These are phyloP conservation scores for Apodemia zela DNA, from an alignment of 2,888 invertebrate genomes.

Conservation along the genomic window DNA sequence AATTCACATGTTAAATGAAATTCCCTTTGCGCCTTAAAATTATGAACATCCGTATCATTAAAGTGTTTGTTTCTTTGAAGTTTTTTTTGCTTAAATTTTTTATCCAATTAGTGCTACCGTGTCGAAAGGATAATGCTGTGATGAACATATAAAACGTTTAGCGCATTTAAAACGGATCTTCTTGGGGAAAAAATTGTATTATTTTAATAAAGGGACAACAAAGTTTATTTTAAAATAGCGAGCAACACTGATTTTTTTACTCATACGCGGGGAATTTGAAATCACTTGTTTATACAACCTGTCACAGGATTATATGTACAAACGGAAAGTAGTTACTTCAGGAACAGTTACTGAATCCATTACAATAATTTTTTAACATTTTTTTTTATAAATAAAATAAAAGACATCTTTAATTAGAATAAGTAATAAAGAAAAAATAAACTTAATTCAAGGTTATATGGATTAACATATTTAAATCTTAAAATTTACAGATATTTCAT, in stretches of 20 bases:
- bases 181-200: slow-evolving; percentile 42
- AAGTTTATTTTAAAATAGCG: not conserved
- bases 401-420: too few relatives aligned
- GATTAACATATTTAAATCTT: too few relatives aligned
- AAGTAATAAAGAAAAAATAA: too few relatives aligned
- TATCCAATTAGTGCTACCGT: slow-evolving; percentile 80
- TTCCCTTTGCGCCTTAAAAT: slow-evolving; percentile 72
- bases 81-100: slow-evolving; percentile 67
- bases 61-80: slow-evolving; percentile 74
- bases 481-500: too few relatives aligned
- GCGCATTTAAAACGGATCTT: slow-evolving; percentile 67
- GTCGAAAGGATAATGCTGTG: slow-evolving; percentile 78
- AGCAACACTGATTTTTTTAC: too few relatives aligned
- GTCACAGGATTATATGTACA: too few relatives aligned
- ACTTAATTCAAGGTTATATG: too few relatives aligned
- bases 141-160: slow-evolving; percentile 70
- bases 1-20: slow-evolving; percentile 80
- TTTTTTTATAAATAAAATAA: too few relatives aligned
- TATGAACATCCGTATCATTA: slow-evolving; percentile 69
- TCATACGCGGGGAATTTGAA: not conserved
- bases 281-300: too few relatives aligned
- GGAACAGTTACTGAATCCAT: too few relatives aligned
- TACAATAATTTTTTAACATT: too few relatives aligned
- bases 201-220: slow-evolving; percentile 3
- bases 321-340: too few relatives aligned